Evolutionary conservation across 2,888 invertebrate species (phyloP).

Genomic region (Pollenia angustigena): DNA sequence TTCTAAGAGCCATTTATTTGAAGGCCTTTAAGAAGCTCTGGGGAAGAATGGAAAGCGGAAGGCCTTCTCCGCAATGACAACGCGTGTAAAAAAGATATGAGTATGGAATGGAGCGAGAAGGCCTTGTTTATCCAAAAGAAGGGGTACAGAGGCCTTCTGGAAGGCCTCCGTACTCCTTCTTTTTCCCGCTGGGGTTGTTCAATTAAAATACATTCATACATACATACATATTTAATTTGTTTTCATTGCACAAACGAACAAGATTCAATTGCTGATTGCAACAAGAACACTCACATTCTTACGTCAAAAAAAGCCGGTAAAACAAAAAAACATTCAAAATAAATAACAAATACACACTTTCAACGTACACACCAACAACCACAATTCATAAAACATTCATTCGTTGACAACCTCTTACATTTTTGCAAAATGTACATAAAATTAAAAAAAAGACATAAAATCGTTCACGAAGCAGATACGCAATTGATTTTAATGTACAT

Average conservation of each 20-base stretch:
- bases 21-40: no score
- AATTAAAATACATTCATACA: neutral
- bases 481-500: constrained; percentile 70
- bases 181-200: no score
- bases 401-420: constrained; percentile 38
- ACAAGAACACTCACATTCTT: neutral
- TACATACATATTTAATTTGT: constrained; percentile 30
- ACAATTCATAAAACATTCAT: constrained; percentile 40
- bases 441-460: constrained; percentile 38
- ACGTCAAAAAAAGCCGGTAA: constrained; percentile 62
- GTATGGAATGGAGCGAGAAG: no score
- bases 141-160: no score
- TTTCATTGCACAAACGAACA: constrained; percentile 24
- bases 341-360: constrained; percentile 35
- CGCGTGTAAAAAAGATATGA: no score
- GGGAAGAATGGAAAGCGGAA: no score
- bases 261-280: constrained; percentile 40
- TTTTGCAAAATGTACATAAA: constrained; percentile 30
- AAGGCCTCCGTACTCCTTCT: no score
- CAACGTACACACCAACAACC: constrained; percentile 27
- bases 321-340: constrained; percentile 52
- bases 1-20: no score
- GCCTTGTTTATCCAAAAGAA: no score
- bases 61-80: no score
- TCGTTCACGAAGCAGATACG: constrained; percentile 62